Conservation (phyloP, 2,888 invertebrate genomes). For the Nematopogon swammerdamellus region DNA sequence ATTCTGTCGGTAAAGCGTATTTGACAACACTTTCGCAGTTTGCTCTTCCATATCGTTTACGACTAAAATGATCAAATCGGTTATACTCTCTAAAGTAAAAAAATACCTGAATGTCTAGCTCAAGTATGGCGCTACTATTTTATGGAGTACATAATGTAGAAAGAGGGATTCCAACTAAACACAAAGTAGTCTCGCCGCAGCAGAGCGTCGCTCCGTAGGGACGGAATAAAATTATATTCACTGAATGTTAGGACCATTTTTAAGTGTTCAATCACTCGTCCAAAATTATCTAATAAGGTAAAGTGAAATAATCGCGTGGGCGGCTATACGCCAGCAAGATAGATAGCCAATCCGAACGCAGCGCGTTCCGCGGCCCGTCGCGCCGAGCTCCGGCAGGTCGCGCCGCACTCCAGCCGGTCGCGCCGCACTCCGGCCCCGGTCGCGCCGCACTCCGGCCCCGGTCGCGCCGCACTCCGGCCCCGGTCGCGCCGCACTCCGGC, state of each 20-base stretch:
- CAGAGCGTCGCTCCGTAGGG: not conserved
- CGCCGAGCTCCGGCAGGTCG: too few relatives aligned
- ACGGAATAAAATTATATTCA: constrained; percentile 14
- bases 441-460: too few relatives aligned
- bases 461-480: too few relatives aligned
- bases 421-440: too few relatives aligned
- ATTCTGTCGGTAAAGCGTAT: too few relatives aligned
- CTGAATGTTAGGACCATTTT: constrained; percentile 39
- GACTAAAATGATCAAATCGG: constrained; percentile 12
- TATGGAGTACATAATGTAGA: not conserved
- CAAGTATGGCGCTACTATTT: not conserved
- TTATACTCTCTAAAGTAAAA: constrained; percentile 24
- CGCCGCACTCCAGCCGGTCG: too few relatives aligned
- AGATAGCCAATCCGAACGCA: too few relatives aligned
- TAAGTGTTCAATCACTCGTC: constrained; percentile 51
- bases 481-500: too few relatives aligned
- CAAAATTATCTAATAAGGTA: constrained; percentile 46
- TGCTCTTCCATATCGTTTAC: not conserved
- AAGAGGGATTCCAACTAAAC: not conserved
- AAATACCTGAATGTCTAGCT: constrained; percentile 10
- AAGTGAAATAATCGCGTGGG: constrained; percentile 29
- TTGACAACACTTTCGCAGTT: too few relatives aligned
- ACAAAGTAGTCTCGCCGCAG: not conserved
- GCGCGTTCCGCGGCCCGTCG: too few relatives aligned
- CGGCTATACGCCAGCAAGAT: not conserved